Percentiles rank a stretch among this genome's conserved stretches.
Evolutionary conservation across 2,113 vertebrate species (phyloP).

Genomic region (Struthidea cinerea): DNA sequence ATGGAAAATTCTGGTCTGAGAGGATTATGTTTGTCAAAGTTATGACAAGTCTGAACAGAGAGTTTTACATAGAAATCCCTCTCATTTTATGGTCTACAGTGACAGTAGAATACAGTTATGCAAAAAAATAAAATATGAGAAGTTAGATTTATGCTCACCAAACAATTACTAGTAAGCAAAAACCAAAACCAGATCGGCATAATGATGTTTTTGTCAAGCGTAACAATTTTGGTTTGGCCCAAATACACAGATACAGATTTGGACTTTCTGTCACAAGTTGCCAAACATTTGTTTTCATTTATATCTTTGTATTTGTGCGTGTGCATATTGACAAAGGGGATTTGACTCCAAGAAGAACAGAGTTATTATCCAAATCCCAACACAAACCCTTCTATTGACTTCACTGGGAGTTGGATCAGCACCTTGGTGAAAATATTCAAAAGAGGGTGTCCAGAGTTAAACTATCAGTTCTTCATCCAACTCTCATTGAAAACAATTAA

Average conservation of each 20-base stretch:
- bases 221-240: conserved; percentile 46
- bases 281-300: conserved; percentile 63
- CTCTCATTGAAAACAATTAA: conserved; percentile 37
- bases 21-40: conserved; percentile 48
- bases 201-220: conserved; percentile 39
- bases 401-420: conserved; percentile 21
- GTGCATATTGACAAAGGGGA: conserved; percentile 34
- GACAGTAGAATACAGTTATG: neutral
- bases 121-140: conserved; percentile 18
- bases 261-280: conserved; percentile 41
- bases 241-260: conserved; percentile 34
- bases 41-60: conserved; percentile 16
- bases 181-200: conserved; percentile 40
- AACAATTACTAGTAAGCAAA: conserved; percentile 57
- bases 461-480: conserved; percentile 8
- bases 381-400: conserved; percentile 21
- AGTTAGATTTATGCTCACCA: conserved; percentile 44
- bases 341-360: conserved; percentile 49
- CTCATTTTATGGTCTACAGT: neutral
- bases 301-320: conserved; percentile 8
- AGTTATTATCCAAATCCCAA: conserved; percentile 22
- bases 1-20: conserved; percentile 32
- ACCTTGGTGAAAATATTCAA: conserved; percentile 12
- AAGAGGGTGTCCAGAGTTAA: neutral
- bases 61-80: conserved; percentile 3